These are phyloP conservation scores for Esox masquinongy DNA, from an alignment of 2,797 vertebrate species.

Conservation along the genomic window DNA sequence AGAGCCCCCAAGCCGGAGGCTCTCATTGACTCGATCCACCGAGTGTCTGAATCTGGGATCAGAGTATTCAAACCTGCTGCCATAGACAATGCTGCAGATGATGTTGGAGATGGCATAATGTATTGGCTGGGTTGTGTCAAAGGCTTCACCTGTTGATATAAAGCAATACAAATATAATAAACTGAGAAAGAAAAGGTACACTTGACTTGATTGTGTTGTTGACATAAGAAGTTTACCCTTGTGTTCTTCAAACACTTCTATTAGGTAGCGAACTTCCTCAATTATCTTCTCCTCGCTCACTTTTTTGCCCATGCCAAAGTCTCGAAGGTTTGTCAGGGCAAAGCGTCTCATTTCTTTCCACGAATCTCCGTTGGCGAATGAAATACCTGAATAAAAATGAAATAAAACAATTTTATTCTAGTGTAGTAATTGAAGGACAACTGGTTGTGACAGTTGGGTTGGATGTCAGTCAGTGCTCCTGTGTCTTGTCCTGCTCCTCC, in stretches of 20 bases:
- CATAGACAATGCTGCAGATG: slow-evolving; percentile 69
- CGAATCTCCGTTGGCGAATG: slow-evolving; percentile 71
- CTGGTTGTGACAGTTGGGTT: no score
- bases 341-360: slow-evolving; percentile 78
- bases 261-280: slow-evolving; percentile 65
- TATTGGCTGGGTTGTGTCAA: slow-evolving; percentile 40
- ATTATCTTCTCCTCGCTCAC: slow-evolving; percentile 67
- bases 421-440: no score
- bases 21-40: not conserved
- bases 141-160: slow-evolving; percentile 36
- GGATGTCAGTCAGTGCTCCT: no score
- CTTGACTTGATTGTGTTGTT: not conserved
- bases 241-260: slow-evolving; percentile 56
- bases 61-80: slow-evolving; percentile 72
- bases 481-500: no score
- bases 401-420: not conserved
- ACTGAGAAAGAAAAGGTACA: not conserved
- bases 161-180: not conserved
- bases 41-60: not conserved
- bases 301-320: slow-evolving; percentile 77
- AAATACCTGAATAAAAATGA: slow-evolving; percentile 57
- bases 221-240: slow-evolving; percentile 52
- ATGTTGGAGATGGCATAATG: slow-evolving; percentile 69
- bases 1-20: not conserved
- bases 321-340: slow-evolving; percentile 62